Evolutionary conservation across 2,113 vertebrate species (phyloP).

Genomic region (Ictalurus punctatus): DNA sequence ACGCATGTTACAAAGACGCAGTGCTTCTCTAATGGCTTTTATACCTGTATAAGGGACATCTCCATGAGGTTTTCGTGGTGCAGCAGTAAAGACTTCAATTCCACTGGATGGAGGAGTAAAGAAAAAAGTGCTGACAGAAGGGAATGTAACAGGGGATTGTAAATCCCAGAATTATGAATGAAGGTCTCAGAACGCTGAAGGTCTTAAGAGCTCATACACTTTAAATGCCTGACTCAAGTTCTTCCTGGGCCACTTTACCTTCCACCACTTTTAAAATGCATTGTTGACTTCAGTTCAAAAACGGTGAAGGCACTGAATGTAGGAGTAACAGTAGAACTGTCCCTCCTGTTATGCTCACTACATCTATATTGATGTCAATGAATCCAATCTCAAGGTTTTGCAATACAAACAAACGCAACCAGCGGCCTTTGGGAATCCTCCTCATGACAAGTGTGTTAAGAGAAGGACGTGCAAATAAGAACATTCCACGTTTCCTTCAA

Average conservation of each 20-base stretch:
- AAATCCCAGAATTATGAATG: background rate
- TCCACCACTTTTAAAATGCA: background rate
- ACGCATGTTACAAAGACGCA: background rate
- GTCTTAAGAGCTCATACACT: background rate
- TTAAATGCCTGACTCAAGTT: slow-evolving; percentile 11
- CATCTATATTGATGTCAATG: background rate
- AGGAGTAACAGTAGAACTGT: background rate
- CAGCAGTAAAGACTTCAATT: background rate
- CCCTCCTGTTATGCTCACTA: background rate
- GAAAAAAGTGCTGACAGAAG: background rate
- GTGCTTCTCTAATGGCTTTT: background rate
- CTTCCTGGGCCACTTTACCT: slow-evolving; percentile 1
- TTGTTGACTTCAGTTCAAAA: slow-evolving; percentile 7
- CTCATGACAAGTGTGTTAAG: background rate
- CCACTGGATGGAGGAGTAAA: background rate
- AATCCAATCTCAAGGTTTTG: background rate
- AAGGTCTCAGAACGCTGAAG: background rate
- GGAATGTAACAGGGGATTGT: background rate
- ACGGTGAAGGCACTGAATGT: background rate
- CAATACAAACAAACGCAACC: background rate
- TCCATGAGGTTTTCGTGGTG: background rate
- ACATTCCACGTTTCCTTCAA: background rate
- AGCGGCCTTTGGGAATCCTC: background rate
- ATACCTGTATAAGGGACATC: background rate
- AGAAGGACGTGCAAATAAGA: background rate